Base-by-base conservation (phyloP, 2,113 vertebrate species). In the Pristiophorus japonicus region DNA sequence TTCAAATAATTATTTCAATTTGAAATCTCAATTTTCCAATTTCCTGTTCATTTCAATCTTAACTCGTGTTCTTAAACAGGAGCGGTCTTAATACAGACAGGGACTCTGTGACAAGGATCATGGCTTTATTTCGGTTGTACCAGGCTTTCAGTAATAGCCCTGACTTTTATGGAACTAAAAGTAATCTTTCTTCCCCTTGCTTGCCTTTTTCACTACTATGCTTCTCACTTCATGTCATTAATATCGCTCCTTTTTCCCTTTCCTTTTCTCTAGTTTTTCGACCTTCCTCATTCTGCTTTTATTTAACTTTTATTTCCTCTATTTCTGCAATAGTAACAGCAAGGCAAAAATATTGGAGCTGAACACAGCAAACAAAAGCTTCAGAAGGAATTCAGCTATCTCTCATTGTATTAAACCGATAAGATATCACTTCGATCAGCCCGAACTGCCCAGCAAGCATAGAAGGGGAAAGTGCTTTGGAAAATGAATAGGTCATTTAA, bases 21-120 rank as follows among this genome's bases (percentile, higher is more conserved):
- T 92, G 88, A 92, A 92, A 91, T 91, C 51, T 91, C 88, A 63
- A 91, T 91, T 92, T 92, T 92, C 59, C 88, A 92, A 63, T 92
- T 92, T 92, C 88, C 34, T 59, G 14, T n/a, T 63, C 88, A 92
- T 38, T 91, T 91, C 30, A 62, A 34, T 62, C 87, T 62, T 59
- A 62, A 91, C 51, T 91, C 5, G 12, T 55, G 55, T 18, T 34
- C 88, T 92, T 65, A 63, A 92, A 65, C 59, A 65, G 27, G 6
- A 65, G 88, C 88, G 65, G 34, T 34, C n/a, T 63, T 92, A 63
- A 92, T 42, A 65, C 18, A 92, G 88, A 24, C 16, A 42, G 88
- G 34, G 18, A 92, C 6, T 22, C 34, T 92, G 55, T 91, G 88
- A 92, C 59, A 63, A 38, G 88, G 59, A n/a, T 65, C 59, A 92